A percentile compares a stretch with the other conserved stretches of the same genome.
These are phyloP conservation scores for Odontesthes bonariensis DNA, from an alignment of 2,113 vertebrate genomes.

Conservation along the genomic window DNA sequence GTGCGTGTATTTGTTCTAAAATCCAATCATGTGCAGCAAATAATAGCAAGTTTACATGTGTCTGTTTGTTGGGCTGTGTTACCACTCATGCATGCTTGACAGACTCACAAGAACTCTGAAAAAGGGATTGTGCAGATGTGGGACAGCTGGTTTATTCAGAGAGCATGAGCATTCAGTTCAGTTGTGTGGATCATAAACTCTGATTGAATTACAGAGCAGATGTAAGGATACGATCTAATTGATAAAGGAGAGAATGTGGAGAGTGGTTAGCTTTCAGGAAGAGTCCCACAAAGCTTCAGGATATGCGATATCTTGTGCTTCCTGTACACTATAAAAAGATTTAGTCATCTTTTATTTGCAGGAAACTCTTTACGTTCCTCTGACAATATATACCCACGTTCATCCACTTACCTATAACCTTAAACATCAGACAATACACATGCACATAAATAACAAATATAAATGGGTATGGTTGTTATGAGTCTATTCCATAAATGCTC, in stretches of 20 bases:
- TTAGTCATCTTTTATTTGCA: conserved; percentile 16
- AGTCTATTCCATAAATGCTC: background rate
- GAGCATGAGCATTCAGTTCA: conserved; percentile 25
- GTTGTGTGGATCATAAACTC: conserved; percentile 23
- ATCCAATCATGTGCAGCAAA: background rate
- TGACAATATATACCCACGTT: background rate
- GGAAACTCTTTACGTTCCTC: background rate
- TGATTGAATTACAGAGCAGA: conserved; percentile 32
- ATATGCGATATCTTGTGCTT: conserved; percentile 7
- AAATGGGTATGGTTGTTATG: background rate
- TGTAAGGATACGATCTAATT: conserved; percentile 20
- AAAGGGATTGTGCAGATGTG: conserved; percentile 14
- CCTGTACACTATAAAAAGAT: background rate
- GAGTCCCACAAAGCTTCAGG: conserved; percentile 7
- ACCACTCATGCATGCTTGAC: conserved; percentile 1
- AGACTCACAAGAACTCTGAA: conserved; percentile 17
- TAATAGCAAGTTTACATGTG: conserved; percentile 9
- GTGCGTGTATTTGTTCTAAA: conserved; percentile 27
- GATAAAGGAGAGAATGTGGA: conserved; percentile 21
- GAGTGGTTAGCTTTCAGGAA: conserved; percentile 20
- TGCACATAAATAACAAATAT: background rate
- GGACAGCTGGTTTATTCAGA: conserved; percentile 15
- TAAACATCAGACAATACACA: background rate
- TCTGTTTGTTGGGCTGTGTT: background rate
- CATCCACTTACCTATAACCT: background rate